Evolutionary conservation across 2,888 invertebrate species (phyloP).

Genomic region (Diarsia rubi): DNA sequence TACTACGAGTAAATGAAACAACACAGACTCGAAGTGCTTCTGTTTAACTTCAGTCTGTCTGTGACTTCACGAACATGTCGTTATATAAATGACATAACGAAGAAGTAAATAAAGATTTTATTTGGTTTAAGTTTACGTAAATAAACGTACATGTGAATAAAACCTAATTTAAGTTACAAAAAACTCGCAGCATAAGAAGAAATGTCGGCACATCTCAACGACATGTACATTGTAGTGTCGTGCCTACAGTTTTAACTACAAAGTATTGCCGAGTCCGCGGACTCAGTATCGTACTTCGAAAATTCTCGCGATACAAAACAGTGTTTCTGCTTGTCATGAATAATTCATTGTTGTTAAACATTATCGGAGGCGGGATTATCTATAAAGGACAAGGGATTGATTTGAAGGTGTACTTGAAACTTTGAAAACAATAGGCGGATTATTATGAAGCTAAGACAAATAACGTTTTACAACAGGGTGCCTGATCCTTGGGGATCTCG

Average conservation of each 20-base stretch:
- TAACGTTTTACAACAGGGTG: constrained; percentile 29
- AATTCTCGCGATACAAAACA: constrained; percentile 39
- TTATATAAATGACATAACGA: constrained; percentile 19
- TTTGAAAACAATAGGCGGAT: constrained; percentile 60
- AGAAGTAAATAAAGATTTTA: constrained; percentile 31
- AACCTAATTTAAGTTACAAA: constrained; percentile 64
- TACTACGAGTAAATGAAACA: constrained; percentile 9
- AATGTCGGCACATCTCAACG: constrained; percentile 50
- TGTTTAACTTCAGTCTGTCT: constrained; percentile 21
- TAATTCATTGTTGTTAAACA: constrained; percentile 60
- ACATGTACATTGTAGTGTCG: constrained; percentile 39
- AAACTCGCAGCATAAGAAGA: constrained; percentile 39
- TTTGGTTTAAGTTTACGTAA: constrained; percentile 34
- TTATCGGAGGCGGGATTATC: constrained; percentile 56
- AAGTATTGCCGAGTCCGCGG: constrained; percentile 22
- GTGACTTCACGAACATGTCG: constrained; percentile 10
- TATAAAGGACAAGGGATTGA: constrained; percentile 60
- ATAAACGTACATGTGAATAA: constrained; percentile 52
- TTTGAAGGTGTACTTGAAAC: constrained; percentile 61
- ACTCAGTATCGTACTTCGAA: constrained; percentile 17
- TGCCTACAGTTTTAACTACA: constrained; percentile 38
- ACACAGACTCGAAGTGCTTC: constrained; percentile 10
- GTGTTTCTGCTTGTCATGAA: constrained; percentile 49
- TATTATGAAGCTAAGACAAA: constrained; percentile 49
- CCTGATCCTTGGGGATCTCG: constrained; percentile 3